Evolutionary conservation across 2,113 vertebrate species (phyloP).

Genomic region (Hassar affinis): DNA sequence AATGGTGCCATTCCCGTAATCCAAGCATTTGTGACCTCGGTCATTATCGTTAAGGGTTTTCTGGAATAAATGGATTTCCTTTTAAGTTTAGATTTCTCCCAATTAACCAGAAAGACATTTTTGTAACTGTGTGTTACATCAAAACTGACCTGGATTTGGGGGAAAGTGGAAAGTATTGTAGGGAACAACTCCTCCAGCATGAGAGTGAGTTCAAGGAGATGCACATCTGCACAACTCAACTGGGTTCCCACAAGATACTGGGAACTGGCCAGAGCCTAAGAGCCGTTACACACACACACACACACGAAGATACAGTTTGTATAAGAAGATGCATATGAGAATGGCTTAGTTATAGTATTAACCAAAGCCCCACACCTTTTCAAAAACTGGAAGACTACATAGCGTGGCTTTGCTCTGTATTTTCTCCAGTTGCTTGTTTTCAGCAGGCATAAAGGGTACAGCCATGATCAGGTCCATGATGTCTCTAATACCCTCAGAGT

Average conservation of each 20-base stretch:
- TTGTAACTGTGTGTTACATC: background rate
- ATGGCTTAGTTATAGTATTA: background rate
- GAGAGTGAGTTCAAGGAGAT: constrained; percentile 82
- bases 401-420: constrained; percentile 72
- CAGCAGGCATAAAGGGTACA: constrained; percentile 67
- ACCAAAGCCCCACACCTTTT: constrained; percentile 73
- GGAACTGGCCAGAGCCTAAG: constrained; percentile 73
- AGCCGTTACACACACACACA: constrained; percentile 31
- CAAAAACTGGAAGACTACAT: constrained; percentile 82
- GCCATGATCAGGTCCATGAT: constrained; percentile 77
- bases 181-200: constrained; percentile 79
- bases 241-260: constrained; percentile 82
- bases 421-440: constrained; percentile 65
- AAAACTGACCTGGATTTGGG: constrained; percentile 77
- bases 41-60: too few species aligned
- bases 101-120: background rate
- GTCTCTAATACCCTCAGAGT: constrained; percentile 79
- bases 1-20: too few species aligned
- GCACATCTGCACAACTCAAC: constrained; percentile 83
- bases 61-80: too few species aligned
- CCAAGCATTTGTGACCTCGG: too few species aligned
- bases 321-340: background rate
- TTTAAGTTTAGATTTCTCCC: background rate
- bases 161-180: constrained; percentile 74
- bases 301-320: background rate